Evolutionary conservation across 2,797 vertebrate species (phyloP).

Genomic region (Glossophaga mutica): DNA sequence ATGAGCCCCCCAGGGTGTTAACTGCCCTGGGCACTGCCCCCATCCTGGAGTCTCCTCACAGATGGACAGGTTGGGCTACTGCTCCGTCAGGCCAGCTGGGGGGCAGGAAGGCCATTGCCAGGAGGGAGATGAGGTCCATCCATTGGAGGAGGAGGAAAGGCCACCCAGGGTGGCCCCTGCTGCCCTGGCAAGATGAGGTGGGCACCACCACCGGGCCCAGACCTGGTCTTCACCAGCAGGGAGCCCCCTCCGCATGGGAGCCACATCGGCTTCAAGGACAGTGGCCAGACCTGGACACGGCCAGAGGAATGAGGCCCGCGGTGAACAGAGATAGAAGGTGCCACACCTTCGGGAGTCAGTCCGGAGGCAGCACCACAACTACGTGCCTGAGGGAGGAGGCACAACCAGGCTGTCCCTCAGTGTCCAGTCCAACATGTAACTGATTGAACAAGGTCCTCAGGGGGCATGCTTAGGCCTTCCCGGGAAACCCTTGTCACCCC

Average conservation of each 20-base stretch:
- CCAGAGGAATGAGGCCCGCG: not conserved
- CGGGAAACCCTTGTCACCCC: not conserved
- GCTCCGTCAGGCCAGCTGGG: not conserved
- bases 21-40: not conserved
- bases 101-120: not conserved
- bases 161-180: not conserved
- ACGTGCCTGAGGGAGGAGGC: not conserved
- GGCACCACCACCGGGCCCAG: not conserved
- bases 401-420: not conserved
- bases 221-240: not conserved
- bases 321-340: not conserved
- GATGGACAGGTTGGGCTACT: not conserved
- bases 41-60: not conserved
- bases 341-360: rapidly evolving
- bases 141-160: not conserved
- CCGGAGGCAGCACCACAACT: not conserved
- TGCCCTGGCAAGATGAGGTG: not conserved
- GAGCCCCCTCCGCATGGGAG: not conserved
- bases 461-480: not conserved
- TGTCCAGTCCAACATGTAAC: not conserved
- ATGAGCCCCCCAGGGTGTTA: not conserved
- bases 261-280: not conserved
- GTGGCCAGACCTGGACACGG: not conserved
- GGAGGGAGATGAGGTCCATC: not conserved
- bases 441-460: not conserved